Base-by-base conservation (phyloP, 2,888 invertebrate species). In the Nomada lathburiana region DNA sequence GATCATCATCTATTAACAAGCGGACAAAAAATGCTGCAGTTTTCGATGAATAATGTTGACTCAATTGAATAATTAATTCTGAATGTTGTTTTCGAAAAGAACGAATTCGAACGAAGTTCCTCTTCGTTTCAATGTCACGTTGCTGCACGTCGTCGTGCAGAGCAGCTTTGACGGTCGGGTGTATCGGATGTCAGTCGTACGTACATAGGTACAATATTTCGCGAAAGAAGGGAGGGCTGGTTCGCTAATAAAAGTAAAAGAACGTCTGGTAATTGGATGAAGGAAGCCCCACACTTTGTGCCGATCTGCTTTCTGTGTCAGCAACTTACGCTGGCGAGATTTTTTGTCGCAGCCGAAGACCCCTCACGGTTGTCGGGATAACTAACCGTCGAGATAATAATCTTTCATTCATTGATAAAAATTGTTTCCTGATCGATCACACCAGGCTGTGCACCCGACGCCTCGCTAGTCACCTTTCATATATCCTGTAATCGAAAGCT, bases 211-310 rank as follows among this genome's bases (percentile, higher is more conserved):
- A 63, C 71, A 76, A 76, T 69, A 72, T 76, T 64, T 76, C 59
- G 50, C 16, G n/a, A 55, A 60, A 81, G 62, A n/a, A 52, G 50
- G 59, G 67, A 68, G 70, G 62, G 59, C 55, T 60, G 42, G 13
- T 16, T 11, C 29, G 63, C 69, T 80, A 78, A 80, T 83, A 83
- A 80, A 82, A 72, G 70, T 83, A 90, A 65, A 73, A 91, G 87
- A 89, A 89, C 82, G 84, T 76, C 73, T 76, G 69, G 78, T 93
- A 93, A 93, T 93, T 92, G 93, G 92, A 93, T 93, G 86, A 88
- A 83, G 85, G 93, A 93, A 93, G 92, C 93, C 93, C 86, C 82
- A 82, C 75, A 83, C 73, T 79, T 75, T 70, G 82, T 79, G 85
- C 82, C 87, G 86, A 90, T 89, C 88, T 89, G 89, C 85, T 91